These are phyloP conservation scores for Muraenolepis orangiensis DNA, from an alignment of 2,797 vertebrate genomes.

Conservation along the genomic window DNA sequence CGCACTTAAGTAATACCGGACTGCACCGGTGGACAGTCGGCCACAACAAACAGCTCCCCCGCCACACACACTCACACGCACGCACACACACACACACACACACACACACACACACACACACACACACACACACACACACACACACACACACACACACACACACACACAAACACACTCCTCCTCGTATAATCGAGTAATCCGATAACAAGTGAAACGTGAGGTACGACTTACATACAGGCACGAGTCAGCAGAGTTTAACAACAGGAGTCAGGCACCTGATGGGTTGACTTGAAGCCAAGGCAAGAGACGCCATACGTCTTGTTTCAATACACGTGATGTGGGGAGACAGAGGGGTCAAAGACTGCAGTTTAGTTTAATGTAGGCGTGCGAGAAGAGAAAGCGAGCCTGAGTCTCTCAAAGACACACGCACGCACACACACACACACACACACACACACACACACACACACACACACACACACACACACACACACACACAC, in stretches of 20 bases:
- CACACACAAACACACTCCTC: slow-evolving; percentile 8
- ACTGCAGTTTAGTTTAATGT: not conserved
- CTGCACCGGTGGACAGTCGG: not conserved
- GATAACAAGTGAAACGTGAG: slow-evolving; percentile 23
- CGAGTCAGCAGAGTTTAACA: slow-evolving; percentile 14
- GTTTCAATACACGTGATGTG: not conserved
- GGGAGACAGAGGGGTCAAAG: slow-evolving; percentile 2
- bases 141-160: not conserved
- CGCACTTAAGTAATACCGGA: not conserved
- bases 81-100: too few species aligned
- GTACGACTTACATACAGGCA: slow-evolving; percentile 20
- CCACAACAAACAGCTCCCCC: not conserved
- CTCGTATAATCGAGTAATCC: slow-evolving; percentile 18
- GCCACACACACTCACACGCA: not conserved
- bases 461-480: not conserved
- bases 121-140: not conserved
- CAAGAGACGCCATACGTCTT: not conserved
- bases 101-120: not conserved
- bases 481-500: too few species aligned
- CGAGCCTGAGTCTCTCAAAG: not conserved
- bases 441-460: slow-evolving; percentile 3
- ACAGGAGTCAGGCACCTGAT: not conserved
- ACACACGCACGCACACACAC: slow-evolving; percentile 3
- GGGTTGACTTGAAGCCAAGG: not conserved
- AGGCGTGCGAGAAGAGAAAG: not conserved